These are phyloP conservation scores for Thripadectes ignobilis DNA, from an alignment of 2,797 vertebrate genomes.

Conservation along the genomic window DNA sequence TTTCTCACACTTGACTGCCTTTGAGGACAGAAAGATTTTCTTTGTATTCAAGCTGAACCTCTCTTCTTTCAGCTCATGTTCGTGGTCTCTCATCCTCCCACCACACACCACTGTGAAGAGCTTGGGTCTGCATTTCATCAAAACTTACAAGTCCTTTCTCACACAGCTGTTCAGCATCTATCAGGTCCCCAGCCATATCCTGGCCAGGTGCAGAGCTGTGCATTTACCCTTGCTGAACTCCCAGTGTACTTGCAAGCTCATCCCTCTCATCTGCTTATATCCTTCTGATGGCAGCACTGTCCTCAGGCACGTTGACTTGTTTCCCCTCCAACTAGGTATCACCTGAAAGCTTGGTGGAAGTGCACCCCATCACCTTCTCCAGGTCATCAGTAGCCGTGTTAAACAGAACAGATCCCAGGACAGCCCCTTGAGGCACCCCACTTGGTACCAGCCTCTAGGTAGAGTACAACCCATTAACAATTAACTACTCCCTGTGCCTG, in stretches of 20 bases:
- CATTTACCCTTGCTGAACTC: neutral
- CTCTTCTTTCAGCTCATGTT: neutral
- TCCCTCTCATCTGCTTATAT: neutral
- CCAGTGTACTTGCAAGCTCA: neutral
- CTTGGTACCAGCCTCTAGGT: neutral
- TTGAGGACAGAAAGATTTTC: neutral
- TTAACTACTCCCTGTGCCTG: neutral
- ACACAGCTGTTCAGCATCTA: neutral
- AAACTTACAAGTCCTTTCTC: neutral
- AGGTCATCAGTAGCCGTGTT: neutral
- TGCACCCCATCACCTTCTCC: neutral
- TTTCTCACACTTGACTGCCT: neutral
- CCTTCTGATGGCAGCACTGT: neutral
- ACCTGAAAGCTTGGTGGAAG: neutral
- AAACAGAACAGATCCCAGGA: neutral
- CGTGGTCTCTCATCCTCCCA: neutral
- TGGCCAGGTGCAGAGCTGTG: neutral
- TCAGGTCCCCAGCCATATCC: fast-evolving
- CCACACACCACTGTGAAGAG: neutral
- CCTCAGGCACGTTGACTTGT: neutral
- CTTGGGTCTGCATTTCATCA: neutral
- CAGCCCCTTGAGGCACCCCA: neutral
- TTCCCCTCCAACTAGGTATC: neutral
- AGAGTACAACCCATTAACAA: neutral
- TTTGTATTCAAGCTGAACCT: neutral